Evolutionary conservation across 2,888 invertebrate species (phyloP).

Genomic region (Caenorhabditis virilis): DNA sequence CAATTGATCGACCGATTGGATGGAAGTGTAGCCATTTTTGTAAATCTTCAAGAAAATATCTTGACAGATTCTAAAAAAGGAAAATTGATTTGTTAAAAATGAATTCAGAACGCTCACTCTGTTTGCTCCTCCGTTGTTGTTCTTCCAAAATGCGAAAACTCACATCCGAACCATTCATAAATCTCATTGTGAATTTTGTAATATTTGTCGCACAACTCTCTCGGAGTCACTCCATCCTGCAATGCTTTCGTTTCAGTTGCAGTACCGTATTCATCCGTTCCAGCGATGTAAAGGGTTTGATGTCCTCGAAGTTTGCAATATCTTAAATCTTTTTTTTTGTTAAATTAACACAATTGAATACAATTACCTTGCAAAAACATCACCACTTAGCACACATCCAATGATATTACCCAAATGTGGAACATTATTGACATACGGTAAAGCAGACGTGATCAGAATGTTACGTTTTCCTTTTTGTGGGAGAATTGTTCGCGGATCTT

Average conservation of each 20-base stretch:
- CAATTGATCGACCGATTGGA: constrained; percentile 87
- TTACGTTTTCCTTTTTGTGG: constrained; percentile 77
- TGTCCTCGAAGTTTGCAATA: constrained; percentile 87
- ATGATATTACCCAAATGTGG: constrained; percentile 98
- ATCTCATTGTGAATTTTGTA: constrained; percentile 87
- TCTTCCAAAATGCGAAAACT: constrained; percentile 95
- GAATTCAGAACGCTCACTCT: constrained; percentile 74
- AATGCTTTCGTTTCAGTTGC: constrained; percentile 90
- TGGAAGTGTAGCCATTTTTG: constrained; percentile 81
- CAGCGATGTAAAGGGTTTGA: constrained; percentile 87
- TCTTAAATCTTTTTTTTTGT: too few species aligned
- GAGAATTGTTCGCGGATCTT: constrained; percentile 28
- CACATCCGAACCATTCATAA: constrained; percentile 96
- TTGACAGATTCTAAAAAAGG: constrained; percentile 81
- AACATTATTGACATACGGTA: constrained; percentile 98
- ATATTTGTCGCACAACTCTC: constrained; percentile 77
- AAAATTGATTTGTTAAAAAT: not conserved
- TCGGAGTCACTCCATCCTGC: constrained; percentile 45
- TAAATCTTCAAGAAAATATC: constrained; percentile 83
- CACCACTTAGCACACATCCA: constrained; percentile 89
- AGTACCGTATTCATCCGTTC: constrained; percentile 98
- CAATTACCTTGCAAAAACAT: constrained; percentile 74
- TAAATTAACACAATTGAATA: too few species aligned
- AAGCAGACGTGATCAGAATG: constrained; percentile 87
- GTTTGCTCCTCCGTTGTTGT: constrained; percentile 91